Conservation (phyloP, 1,140 invertebrate species). For the Nilaparvata lugens region DNA sequence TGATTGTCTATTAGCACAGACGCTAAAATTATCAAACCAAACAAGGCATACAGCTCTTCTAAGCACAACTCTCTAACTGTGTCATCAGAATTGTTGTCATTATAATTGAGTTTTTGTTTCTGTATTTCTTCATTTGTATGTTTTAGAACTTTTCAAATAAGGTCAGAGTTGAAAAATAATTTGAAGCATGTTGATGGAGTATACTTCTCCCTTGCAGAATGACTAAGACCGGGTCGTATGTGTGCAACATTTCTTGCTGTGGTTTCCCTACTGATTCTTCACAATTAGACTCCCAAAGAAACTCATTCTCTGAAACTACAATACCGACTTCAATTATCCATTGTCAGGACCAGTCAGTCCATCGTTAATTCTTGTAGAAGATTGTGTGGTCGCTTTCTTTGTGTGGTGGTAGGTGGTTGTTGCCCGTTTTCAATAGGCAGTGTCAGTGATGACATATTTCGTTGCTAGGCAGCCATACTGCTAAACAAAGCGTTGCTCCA, state of each 20-base stretch:
- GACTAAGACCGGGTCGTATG: constrained; percentile 3
- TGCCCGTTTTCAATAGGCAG: too few species aligned
- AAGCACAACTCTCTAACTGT: constrained; percentile 2
- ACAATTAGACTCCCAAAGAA: constrained; percentile 7
- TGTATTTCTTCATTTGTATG: constrained; percentile 21
- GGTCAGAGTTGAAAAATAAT: constrained; percentile 12
- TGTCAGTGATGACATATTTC: too few species aligned
- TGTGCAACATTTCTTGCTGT: constrained; percentile 12
- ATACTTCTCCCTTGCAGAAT: constrained; percentile 6
- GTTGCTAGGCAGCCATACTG: too few species aligned
- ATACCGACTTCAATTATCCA: constrained; percentile 6
- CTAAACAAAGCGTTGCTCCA: too few species aligned
- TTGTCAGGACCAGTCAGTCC: neutral
- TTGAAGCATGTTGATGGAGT: constrained; percentile 14
- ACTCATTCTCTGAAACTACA: constrained; percentile 8
- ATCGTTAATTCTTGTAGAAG: neutral
- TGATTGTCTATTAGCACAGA: constrained; percentile 27
- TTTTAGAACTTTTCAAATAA: constrained; percentile 9
- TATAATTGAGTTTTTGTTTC: constrained; percentile 10
- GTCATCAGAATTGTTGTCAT: constrained; percentile 6
- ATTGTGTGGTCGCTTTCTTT: constrained; percentile 3
- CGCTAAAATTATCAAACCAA: constrained; percentile 25
- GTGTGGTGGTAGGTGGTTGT: constrained; percentile 5
- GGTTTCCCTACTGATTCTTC: constrained; percentile 7
- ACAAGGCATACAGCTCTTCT: constrained; percentile 21